These are phyloP conservation scores for Podarcis siculus DNA, from an alignment of 2,797 vertebrate species.

Conservation along the genomic window DNA sequence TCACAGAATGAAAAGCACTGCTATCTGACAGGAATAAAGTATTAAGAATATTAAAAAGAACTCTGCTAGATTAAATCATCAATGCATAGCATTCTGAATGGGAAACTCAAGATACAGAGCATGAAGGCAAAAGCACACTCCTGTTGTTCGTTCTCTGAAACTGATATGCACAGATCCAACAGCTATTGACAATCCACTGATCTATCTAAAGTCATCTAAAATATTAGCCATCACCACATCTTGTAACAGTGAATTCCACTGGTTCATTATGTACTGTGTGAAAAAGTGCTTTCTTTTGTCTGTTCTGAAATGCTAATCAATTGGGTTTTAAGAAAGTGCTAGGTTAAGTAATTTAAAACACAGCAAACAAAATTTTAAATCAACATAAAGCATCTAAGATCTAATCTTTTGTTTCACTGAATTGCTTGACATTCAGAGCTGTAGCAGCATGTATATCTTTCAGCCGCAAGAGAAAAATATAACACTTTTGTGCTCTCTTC, in stretches of 20 bases:
- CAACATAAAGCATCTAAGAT: neutral
- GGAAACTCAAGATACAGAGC: neutral
- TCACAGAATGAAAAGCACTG: neutral
- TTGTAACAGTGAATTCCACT: neutral
- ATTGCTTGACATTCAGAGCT: neutral
- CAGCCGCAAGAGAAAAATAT: neutral
- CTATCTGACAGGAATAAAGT: neutral
- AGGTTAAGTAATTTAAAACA: neutral
- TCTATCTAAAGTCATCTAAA: neutral
- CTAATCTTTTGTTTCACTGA: neutral
- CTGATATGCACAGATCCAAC: neutral
- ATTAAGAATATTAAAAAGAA: neutral
- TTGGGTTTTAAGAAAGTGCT: neutral
- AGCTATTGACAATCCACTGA: neutral
- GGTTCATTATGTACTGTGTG: neutral
- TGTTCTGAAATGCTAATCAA: neutral
- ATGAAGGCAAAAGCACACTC: neutral
- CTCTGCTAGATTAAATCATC: neutral
- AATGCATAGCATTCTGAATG: neutral
- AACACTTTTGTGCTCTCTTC: conserved; percentile 1
- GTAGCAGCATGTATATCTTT: neutral
- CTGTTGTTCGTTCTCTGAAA: too few species aligned
- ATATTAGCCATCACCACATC: too few species aligned
- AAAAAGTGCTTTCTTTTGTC: neutral
- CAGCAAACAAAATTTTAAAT: neutral